Evolutionary conservation across 64 coral and sea anemone genomes (phyloP), one percentile per base, ranked within the genome.

Genomic region (Dendrophyllia cribrosa): DNA sequence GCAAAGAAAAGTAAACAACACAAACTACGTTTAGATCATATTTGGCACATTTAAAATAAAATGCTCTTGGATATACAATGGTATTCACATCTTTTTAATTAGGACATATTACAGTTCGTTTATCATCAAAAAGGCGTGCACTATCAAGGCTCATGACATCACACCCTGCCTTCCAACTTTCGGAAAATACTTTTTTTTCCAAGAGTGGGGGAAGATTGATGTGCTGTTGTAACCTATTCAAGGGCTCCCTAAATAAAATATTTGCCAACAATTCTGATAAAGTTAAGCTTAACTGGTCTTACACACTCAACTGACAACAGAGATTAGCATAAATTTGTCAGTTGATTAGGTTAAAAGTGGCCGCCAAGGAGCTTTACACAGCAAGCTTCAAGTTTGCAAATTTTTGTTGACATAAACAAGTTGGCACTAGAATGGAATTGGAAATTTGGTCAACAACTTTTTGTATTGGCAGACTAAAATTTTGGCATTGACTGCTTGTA

Each of bases 61-160:
- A 50, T 75, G 72, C 72, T 75, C 15, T 16, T 1, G 6, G 72
- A 43, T 75, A 79, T 50, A 64, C 19, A 50, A 67, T 50, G 43
- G 61, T 84, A 84, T 84, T 84, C 80, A 84, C 80, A 84, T 84
- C 62, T 84, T 24, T 84, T 84, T 67, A 84, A 67, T 84, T 67
- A 51, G 17, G 24, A 43, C 58, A 84, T 68, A 16, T 79, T 84
- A 84, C 60, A 84, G 60, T 66, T 67, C n/a, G 19, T 51, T 84
- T 19, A 16, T 24, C 17, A 84, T 48, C 17, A 34, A 10, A 61
- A 51, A 48, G 60, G 60, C 26, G 34, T 34, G 12, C 53, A 68
- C 16, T 50, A 49, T 6, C 66, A 80, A 34, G 14, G 77, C 58
- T 62, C 22, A 47, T 4, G 47, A 75, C 46, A 16, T 75, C 43